Evolutionary conservation across 2,797 vertebrate genomes (phyloP).

Genomic region (Stomatorhinus walkeri): DNA sequence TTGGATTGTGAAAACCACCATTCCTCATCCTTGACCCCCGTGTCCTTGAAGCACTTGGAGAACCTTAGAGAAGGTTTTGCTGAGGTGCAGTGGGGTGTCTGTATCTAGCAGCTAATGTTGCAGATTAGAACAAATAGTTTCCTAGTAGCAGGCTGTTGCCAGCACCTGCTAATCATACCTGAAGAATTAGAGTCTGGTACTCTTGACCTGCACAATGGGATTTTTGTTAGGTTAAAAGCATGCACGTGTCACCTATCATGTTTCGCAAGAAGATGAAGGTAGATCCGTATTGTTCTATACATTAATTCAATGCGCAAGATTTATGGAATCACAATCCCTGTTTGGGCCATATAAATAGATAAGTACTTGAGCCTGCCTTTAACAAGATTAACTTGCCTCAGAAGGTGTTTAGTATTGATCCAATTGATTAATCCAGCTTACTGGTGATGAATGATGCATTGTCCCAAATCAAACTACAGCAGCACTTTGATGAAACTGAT

Average conservation of each 20-base stretch:
- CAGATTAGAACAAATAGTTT: background rate
- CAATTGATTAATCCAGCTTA: constrained; percentile 56
- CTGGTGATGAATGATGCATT: constrained; percentile 39
- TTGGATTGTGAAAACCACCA: background rate
- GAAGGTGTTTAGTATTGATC: constrained; percentile 48
- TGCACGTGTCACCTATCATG: background rate
- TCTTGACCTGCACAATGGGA: background rate
- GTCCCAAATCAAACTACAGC: constrained; percentile 43
- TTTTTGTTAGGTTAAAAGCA: background rate
- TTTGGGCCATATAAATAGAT: constrained; percentile 48
- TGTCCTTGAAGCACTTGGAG: constrained; percentile 8
- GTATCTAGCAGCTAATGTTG: background rate
- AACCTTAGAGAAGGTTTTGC: background rate
- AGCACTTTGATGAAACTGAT: constrained; percentile 35
- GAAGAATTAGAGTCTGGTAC: background rate
- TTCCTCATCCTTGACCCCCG: background rate
- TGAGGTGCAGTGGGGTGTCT: background rate
- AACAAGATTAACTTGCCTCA: constrained; percentile 52
- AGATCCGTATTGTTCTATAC: constrained; percentile 32
- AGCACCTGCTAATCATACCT: background rate
- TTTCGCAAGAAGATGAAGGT: background rate
- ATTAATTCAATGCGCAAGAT: constrained; percentile 33
- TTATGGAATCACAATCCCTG: constrained; percentile 41
- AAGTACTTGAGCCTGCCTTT: constrained; percentile 46
- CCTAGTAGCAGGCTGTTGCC: background rate